Percentiles rank a stretch among this genome's conserved stretches.
phyloP scores from a whole-genome alignment of 1,140 invertebrate genomes.

The Euwallacea fornicatus region DNA sequence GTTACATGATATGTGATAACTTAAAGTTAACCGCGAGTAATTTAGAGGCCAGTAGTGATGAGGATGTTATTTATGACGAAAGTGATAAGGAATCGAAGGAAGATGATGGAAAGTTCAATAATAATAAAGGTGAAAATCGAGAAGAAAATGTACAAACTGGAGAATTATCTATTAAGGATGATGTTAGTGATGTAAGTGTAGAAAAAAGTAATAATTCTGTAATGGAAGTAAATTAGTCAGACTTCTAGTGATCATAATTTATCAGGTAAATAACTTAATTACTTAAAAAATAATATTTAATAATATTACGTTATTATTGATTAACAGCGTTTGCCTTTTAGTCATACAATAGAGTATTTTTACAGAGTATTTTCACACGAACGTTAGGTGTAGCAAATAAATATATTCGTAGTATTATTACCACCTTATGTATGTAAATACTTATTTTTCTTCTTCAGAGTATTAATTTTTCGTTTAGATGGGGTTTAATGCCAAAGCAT shows the following conservation, averaged over 20 bases:
- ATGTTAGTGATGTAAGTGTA: slow-evolving; percentile 38
- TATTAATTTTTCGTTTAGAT: slow-evolving; percentile 43
- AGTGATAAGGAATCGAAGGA: slow-evolving; percentile 45
- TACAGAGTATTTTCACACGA: slow-evolving; percentile 52
- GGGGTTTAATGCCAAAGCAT: slow-evolving; percentile 54
- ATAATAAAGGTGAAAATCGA: slow-evolving; percentile 56
- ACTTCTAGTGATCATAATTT: slow-evolving; percentile 51
- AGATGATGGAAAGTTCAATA: slow-evolving; percentile 45
- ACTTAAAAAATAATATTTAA: slow-evolving; percentile 22
- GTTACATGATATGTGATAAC: slow-evolving; percentile 61
- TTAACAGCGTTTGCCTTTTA: slow-evolving; percentile 49
- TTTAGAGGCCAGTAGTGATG: slow-evolving; percentile 47
- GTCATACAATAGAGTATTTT: slow-evolving; percentile 50
- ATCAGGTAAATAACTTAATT: slow-evolving; percentile 40
- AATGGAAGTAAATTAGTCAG: slow-evolving; percentile 49
- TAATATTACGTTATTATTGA: slow-evolving; percentile 35
- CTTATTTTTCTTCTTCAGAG: slow-evolving; percentile 42
- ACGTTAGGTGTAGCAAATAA: slow-evolving; percentile 40
- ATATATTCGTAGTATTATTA: slow-evolving; percentile 45
- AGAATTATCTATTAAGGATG: slow-evolving; percentile 49
- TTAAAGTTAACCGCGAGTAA: slow-evolving; percentile 56
- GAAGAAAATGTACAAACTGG: slow-evolving; percentile 61
- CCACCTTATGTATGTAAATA: slow-evolving; percentile 38
- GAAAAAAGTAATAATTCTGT: slow-evolving; percentile 20
- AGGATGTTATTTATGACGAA: slow-evolving; percentile 53